A percentile compares a stretch with the other conserved stretches of the same genome.
Conservation (phyloP, 2,888 invertebrate genomes). For the Caenorhabditis sinica region DNA sequence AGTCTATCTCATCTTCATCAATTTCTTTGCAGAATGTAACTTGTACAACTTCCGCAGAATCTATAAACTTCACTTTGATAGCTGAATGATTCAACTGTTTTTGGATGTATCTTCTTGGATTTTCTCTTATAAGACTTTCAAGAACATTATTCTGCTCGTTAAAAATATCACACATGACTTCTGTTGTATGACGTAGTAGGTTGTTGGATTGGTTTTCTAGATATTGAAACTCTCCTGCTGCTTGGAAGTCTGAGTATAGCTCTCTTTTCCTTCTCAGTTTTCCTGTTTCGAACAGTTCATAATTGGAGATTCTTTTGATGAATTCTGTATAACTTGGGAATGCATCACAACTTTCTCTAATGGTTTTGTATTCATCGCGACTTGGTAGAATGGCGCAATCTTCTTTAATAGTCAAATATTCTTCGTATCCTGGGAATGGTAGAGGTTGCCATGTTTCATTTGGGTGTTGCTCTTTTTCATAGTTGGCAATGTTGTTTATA, state of each 20-base stretch:
- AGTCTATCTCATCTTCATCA: conserved; percentile 57
- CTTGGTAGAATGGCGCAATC: conserved; percentile 6
- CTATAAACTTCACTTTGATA: conserved; percentile 8
- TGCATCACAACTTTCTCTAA: conserved; percentile 28
- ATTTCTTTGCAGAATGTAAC: conserved; percentile 55
- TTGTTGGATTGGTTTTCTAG: conserved; percentile 69
- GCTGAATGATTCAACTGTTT: conserved; percentile 19
- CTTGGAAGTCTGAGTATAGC: conserved; percentile 70
- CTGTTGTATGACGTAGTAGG: conserved; percentile 62
- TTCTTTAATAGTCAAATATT: conserved; percentile 26
- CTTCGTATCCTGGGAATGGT: conserved; percentile 32
- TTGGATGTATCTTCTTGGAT: background rate
- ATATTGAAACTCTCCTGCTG: conserved; percentile 71
- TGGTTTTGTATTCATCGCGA: conserved; percentile 22
- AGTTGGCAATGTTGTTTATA: conserved; percentile 46
- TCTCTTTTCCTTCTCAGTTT: conserved; percentile 54
- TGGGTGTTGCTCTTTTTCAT: conserved; percentile 36
- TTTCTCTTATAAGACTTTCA: conserved; percentile 55
- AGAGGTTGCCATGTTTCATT: conserved; percentile 48
- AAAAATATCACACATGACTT: conserved; percentile 61
- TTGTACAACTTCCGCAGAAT: conserved; percentile 6
- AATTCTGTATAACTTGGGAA: conserved; percentile 43
- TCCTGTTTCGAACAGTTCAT: conserved; percentile 8
- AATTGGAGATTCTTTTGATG: conserved; percentile 26
- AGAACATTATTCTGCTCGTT: conserved; percentile 54